phyloP scores from a whole-genome alignment of 1,140 invertebrate species.

The Cotesia glomerata region DNA sequence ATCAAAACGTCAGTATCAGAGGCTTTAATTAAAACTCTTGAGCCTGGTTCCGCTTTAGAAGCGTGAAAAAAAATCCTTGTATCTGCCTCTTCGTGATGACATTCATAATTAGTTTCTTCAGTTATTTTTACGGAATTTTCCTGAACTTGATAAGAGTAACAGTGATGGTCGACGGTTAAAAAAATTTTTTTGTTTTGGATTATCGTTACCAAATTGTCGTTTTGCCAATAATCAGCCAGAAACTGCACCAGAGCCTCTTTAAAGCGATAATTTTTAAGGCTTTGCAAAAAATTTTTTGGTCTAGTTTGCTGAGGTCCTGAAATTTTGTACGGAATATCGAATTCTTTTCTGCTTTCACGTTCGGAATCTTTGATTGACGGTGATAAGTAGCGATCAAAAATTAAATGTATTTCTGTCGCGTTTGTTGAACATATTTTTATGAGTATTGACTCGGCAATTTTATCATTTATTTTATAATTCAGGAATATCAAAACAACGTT shows the following conservation, averaged over 20 bases:
- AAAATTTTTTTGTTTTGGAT: constrained; percentile 14
- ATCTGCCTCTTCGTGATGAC: constrained; percentile 28
- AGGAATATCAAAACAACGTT: no score
- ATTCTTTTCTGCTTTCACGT: constrained; percentile 25
- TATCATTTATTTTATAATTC: no score
- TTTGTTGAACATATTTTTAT: constrained; percentile 23
- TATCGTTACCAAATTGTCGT: constrained; percentile 42
- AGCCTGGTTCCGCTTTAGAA: neutral
- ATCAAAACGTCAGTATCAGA: constrained; percentile 47
- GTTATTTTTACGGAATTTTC: constrained; percentile 8
- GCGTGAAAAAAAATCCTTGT: constrained; percentile 20
- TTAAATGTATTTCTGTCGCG: constrained; percentile 19
- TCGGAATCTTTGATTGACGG: constrained; percentile 29
- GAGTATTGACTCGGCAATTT: constrained; percentile 21
- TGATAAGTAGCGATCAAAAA: constrained; percentile 30
- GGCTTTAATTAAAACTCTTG: constrained; percentile 39
- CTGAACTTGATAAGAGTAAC: constrained; percentile 5
- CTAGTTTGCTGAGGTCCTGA: constrained; percentile 40
- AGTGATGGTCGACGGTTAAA: constrained; percentile 4
- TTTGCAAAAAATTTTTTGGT: constrained; percentile 43
- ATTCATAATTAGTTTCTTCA: constrained; percentile 7
- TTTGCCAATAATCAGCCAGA: constrained; percentile 47
- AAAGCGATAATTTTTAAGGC: constrained; percentile 47
- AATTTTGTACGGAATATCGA: constrained; percentile 46
- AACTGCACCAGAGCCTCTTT: constrained; percentile 48